Conservation (phyloP, 92 coral and sea anemone genomes). For the Paragorgia papillata region DNA sequence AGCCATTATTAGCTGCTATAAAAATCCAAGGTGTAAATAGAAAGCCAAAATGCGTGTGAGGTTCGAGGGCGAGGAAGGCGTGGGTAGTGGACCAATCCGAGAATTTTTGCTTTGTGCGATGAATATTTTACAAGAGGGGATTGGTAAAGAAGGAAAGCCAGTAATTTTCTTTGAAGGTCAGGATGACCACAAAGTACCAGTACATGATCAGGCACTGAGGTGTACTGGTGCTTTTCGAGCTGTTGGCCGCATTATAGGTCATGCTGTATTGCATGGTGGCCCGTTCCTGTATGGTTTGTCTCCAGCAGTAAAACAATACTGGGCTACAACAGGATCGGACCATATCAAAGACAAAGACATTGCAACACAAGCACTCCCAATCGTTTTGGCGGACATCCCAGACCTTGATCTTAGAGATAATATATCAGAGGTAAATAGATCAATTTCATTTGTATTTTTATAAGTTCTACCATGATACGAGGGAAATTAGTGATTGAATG, state of each 20-base stretch:
- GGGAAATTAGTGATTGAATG: no score
- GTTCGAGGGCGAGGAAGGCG: conserved; percentile 67
- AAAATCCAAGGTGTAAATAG: conserved; percentile 42
- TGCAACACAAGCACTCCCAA: conserved; percentile 42
- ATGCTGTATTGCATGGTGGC: conserved; percentile 66
- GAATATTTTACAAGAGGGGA: conserved; percentile 60
- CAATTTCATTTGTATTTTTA: no score
- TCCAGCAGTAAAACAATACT: conserved; percentile 54
- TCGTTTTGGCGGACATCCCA: conserved; percentile 55
- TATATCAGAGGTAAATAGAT: conserved; percentile 58
- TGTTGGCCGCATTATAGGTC: conserved; percentile 61
- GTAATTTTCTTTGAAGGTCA: conserved; percentile 63
- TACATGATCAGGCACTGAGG: conserved; percentile 53
- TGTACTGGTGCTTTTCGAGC: conserved; percentile 58
- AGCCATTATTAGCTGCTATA: conserved; percentile 52
- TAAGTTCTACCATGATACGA: no score
- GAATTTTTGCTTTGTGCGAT: conserved; percentile 56
- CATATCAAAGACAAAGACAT: conserved; percentile 24
- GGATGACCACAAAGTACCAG: conserved; percentile 50
- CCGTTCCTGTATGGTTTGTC: conserved; percentile 54
- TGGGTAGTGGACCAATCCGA: conserved; percentile 45
- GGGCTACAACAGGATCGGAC: conserved; percentile 15
- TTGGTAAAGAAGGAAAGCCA: conserved; percentile 36
- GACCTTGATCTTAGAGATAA: conserved; percentile 49
- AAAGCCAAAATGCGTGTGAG: conserved; percentile 42